Evolutionary conservation across 2,113 vertebrate genomes (phyloP), one percentile per base, ranked within the genome.

Genomic region (Paratilapia polleni): DNA sequence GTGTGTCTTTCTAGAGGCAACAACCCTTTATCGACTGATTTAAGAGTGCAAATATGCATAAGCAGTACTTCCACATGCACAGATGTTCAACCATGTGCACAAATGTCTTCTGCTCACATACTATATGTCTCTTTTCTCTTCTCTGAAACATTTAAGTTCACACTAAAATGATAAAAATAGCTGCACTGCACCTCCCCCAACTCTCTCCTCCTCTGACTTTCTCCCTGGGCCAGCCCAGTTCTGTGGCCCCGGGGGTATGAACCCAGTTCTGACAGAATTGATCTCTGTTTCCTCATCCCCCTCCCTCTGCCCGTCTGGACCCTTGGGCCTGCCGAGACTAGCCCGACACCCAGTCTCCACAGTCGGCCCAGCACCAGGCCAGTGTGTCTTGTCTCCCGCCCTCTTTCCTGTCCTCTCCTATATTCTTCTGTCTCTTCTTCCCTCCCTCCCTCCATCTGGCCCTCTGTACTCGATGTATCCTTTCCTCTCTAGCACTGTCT

Each of bases 261-360:
- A 93, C 93, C 95, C 93, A 94, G 91, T 94, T 95, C 93, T 95
- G 94, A 95, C 94, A 94, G 89, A 92, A 87, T 75, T 82, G 87
- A 93, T 94, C 91, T 91, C 89, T 70, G 85, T 63, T 84, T 88
- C 88, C 86, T 80, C 77, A 1, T 83, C 77, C 83, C 66, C 85
- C 82, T 41, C 62, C 79, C 78, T 73, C 26, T 59, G 88, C 91
- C 87, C 82, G 64, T 89, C 90, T 88, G 87, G 81, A 85, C 84
- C 88, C 88, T 54, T 17, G 68, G 85, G 85, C 80, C 91, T 73
- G 1, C 38, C 6, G 86, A 84, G 90, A 92, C 80, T 22, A 60
- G 52, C 41, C 87, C 64, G 43, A 86, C 88, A 84, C 78, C 84
- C 87, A 78, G 87, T 77, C 86, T 88, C 83, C 80, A 61, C 78